Evolutionary conservation across 2,797 vertebrate genomes (phyloP).

Genomic region (Saxicola maurus): DNA sequence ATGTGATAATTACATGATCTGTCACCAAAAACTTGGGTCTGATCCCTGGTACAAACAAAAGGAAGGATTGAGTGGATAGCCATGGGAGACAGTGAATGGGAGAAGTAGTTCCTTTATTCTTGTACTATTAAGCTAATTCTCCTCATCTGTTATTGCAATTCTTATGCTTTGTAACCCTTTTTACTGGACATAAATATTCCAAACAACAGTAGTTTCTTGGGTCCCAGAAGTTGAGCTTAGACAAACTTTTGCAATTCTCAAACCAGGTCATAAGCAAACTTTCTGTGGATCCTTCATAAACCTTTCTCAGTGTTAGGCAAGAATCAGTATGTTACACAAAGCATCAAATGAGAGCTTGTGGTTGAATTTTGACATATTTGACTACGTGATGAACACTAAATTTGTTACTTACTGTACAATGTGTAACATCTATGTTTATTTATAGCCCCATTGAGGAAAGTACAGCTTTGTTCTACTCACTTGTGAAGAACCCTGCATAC

Average conservation of each 20-base stretch:
- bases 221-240: not conserved
- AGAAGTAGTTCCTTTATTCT: not conserved
- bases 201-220: not conserved
- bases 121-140: not conserved
- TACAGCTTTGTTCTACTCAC: not conserved
- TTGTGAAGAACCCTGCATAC: not conserved
- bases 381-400: not conserved
- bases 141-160: not conserved
- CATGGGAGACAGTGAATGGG: not conserved
- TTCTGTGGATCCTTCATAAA: not conserved
- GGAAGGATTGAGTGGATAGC: not conserved
- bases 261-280: not conserved
- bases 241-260: not conserved
- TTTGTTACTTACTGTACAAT: not conserved
- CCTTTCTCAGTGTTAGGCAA: not conserved
- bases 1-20: not conserved
- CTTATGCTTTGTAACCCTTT: not conserved
- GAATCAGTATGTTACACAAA: not conserved
- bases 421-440: not conserved
- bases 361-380: not conserved
- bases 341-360: not conserved
- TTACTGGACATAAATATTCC: not conserved
- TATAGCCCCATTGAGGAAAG: not conserved
- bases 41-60: not conserved
- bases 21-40: not conserved